Evolutionary conservation across 1,140 invertebrate genomes (phyloP).

Genomic region (Panulirus ornatus): DNA sequence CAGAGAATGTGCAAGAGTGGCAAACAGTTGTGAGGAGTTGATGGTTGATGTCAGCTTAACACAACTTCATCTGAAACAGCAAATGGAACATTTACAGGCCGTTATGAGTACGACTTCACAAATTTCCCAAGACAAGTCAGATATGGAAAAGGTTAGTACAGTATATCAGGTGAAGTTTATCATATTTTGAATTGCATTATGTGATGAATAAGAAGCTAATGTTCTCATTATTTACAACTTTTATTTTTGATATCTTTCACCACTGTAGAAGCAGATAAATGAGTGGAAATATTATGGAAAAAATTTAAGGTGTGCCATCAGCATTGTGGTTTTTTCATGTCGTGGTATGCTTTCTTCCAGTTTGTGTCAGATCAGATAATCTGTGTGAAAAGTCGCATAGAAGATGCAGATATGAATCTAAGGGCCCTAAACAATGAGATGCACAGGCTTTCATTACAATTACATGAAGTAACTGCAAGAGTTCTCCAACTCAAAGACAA

Average conservation of each 20-base stretch:
- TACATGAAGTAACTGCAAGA: conserved; percentile 42
- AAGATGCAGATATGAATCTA: not conserved
- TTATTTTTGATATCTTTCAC: no score
- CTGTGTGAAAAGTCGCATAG: conserved; percentile 19
- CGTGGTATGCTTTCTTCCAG: conserved; percentile 8
- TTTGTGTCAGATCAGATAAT: conserved; percentile 46
- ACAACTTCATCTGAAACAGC: conserved; percentile 45
- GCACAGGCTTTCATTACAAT: conserved; percentile 37
- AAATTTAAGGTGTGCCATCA: no score
- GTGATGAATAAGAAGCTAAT: no score
- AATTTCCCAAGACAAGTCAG: conserved; percentile 27
- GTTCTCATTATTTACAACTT: no score
- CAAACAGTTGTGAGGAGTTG: conserved; percentile 43
- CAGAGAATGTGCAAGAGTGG: conserved; percentile 45
- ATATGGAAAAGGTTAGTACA: conserved; percentile 53
- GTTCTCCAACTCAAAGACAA: conserved; percentile 56
- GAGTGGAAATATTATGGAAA: no score
- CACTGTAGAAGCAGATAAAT: no score
- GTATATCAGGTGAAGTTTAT: not conserved
- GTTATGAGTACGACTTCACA: not conserved
- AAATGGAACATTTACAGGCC: conserved; percentile 30
- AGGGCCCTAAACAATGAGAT: conserved; percentile 44
- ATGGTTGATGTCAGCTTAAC: conserved; percentile 50
- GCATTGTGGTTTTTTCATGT: no score
- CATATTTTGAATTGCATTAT: no score